Conservation (phyloP, 2,797 vertebrate genomes). For the Alosa sapidissima region DNA sequence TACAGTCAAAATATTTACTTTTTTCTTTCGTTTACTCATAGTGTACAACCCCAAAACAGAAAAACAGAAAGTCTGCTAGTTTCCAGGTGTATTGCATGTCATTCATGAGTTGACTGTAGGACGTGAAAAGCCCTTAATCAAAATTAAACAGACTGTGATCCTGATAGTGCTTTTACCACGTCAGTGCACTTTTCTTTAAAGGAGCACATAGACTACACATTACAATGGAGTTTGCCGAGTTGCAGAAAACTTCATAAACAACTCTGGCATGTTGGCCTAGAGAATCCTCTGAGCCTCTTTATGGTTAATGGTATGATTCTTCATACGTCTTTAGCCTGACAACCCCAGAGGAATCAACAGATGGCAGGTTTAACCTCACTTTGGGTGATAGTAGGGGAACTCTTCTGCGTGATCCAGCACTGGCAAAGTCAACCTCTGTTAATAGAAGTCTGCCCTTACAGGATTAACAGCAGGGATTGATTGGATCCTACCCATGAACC, state of each 20-base stretch:
- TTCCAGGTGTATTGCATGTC: background rate
- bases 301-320: background rate
- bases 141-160: background rate
- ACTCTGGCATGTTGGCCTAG: background rate
- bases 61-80: too few species aligned
- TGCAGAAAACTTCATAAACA: background rate
- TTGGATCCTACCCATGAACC: background rate
- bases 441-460: conserved; percentile 62
- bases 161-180: background rate
- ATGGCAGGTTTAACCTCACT: background rate
- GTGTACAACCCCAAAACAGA: too few species aligned
- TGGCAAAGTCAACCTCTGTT: conserved; percentile 29
- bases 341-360: too few species aligned
- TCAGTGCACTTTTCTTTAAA: background rate
- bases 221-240: background rate
- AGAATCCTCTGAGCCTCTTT: background rate
- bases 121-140: background rate
- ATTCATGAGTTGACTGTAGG: background rate
- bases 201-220: background rate
- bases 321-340: background rate
- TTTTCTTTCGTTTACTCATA: background rate
- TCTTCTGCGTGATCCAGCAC: conserved; percentile 26
- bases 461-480: conserved; percentile 46
- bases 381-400: background rate
- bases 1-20: background rate